phyloP scores from a whole-genome alignment of 53 echinoderm and acorn worm species.

The Astropecten irregularis region DNA sequence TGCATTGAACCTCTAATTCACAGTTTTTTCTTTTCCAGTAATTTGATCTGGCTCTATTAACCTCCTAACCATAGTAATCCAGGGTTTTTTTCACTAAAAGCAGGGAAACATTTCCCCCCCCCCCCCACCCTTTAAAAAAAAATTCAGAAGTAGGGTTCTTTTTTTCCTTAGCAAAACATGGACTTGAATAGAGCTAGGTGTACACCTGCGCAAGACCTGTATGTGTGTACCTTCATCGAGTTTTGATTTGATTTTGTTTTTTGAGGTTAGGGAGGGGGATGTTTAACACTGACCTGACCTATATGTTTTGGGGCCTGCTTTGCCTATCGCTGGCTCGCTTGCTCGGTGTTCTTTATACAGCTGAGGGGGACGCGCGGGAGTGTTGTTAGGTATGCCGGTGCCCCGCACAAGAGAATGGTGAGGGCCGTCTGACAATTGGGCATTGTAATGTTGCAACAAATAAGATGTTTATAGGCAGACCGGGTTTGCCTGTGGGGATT shows the following conservation, averaged over 20 bases:
- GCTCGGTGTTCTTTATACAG: neutral
- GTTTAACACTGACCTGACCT: slow-evolving; percentile 35
- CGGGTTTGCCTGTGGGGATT: no score
- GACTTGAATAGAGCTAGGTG: neutral
- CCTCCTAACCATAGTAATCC: neutral
- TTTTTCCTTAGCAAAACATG: slow-evolving; percentile 27
- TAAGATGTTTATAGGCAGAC: slow-evolving; percentile 30
- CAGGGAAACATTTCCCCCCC: slow-evolving; percentile 4
- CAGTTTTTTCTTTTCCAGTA: slow-evolving; percentile 25
- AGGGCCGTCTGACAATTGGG: neutral
- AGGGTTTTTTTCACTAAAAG: slow-evolving; percentile 8
- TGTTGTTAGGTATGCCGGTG: slow-evolving; percentile 10
- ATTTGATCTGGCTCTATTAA: slow-evolving; percentile 12
- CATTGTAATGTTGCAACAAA: slow-evolving; percentile 41
- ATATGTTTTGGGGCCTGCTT: neutral
- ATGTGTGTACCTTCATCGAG: no score
- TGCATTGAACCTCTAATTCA: neutral
- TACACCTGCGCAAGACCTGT: slow-evolving; percentile 2
- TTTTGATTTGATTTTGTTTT: no score
- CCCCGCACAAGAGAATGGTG: slow-evolving; percentile 19
- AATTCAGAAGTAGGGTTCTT: slow-evolving; percentile 24
- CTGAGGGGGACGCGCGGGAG: neutral
- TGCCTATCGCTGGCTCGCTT: no score
- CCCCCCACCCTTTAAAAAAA: no score
- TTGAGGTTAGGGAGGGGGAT: no score